These are phyloP conservation scores for Cichladusa arquata DNA, from an alignment of 2,113 vertebrate species.

Conservation along the genomic window DNA sequence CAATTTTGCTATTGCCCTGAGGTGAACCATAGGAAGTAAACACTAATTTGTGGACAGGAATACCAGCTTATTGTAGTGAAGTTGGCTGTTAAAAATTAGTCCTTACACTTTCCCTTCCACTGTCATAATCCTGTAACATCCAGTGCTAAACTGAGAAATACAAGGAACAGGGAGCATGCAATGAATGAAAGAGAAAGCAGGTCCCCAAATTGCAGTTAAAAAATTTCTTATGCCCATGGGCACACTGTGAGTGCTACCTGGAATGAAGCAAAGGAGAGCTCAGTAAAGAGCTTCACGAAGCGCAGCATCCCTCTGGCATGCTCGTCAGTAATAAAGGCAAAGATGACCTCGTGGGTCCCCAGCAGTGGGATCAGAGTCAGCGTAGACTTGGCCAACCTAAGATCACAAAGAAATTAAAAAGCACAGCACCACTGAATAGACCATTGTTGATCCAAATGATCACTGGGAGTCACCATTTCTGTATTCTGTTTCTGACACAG, in stretches of 20 bases:
- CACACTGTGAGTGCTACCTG: slow-evolving; percentile 72
- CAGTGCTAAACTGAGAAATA: neutral
- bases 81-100: neutral
- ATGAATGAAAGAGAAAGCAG: neutral
- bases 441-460: neutral
- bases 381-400: slow-evolving; percentile 87
- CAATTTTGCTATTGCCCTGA: neutral
- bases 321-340: slow-evolving; percentile 83
- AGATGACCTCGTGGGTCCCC: slow-evolving; percentile 89
- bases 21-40: neutral
- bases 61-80: neutral
- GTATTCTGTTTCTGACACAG: neutral
- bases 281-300: slow-evolving; percentile 83
- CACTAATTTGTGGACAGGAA: neutral
- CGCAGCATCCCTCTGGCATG: slow-evolving; percentile 79
- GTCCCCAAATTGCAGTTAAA: neutral
- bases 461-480: neutral
- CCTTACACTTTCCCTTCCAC: neutral
- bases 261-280: slow-evolving; percentile 86
- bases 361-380: slow-evolving; percentile 87
- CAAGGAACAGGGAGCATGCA: neutral
- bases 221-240: neutral
- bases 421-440: neutral
- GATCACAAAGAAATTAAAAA: neutral
- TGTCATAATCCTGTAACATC: neutral